phyloP scores from a whole-genome alignment of 2,797 vertebrate species.

The Hephaestus fuliginosus region DNA sequence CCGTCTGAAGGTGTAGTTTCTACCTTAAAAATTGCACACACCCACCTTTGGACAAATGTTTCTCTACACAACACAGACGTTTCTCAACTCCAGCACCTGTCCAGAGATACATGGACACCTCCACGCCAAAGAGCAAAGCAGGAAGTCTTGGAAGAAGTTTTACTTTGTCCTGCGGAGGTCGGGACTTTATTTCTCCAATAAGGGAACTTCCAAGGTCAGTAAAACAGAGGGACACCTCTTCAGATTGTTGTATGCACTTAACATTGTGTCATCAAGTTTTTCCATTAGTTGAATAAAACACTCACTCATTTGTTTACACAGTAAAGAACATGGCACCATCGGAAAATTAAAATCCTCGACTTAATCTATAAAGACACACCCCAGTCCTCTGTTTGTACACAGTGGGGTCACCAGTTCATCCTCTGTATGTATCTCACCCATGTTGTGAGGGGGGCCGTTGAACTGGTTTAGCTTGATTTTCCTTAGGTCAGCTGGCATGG shows the following conservation, averaged over 20 bases:
- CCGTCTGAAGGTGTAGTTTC: conserved; percentile 17
- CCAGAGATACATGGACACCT: conserved; percentile 97
- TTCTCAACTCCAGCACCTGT: conserved; percentile 94
- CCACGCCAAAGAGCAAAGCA: conserved; percentile 94
- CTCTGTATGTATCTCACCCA: conserved; percentile 42
- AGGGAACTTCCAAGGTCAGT: conserved; percentile 97
- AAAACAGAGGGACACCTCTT: neutral
- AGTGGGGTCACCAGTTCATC: conserved; percentile 52
- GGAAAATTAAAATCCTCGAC: conserved; percentile 4
- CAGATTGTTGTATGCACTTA: neutral
- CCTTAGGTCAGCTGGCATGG: conserved; percentile 73
- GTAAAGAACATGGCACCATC: neutral
- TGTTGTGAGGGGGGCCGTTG: conserved; percentile 53
- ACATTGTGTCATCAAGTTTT: neutral
- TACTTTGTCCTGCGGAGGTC: conserved; percentile 97
- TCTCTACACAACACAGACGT: conserved; percentile 87
- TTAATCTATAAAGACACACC: conserved; percentile 1
- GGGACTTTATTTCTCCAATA: conserved; percentile 97
- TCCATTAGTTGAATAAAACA: neutral
- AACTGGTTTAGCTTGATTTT: conserved; percentile 82
- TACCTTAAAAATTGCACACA: conserved; percentile 24
- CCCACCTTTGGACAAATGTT: conserved; percentile 26
- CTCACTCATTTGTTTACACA: neutral
- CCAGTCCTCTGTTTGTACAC: conserved; percentile 25
- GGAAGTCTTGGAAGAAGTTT: conserved; percentile 96